These are phyloP conservation scores for Hypsibius dujardini DNA, from an alignment of 1,140 invertebrate genomes.

Conservation along the genomic window DNA sequence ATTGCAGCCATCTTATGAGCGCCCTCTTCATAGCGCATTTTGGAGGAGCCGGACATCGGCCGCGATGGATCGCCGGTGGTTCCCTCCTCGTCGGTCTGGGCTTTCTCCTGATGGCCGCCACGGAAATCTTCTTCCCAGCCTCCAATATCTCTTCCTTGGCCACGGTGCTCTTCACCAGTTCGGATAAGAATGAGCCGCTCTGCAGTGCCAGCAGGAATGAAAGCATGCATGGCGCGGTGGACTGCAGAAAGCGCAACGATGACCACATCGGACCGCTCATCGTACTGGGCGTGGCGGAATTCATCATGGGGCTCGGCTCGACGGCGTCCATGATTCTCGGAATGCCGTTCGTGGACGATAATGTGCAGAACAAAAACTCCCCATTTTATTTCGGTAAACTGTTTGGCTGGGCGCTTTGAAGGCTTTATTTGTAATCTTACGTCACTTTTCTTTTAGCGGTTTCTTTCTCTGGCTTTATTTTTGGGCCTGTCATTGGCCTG, in stretches of 20 bases:
- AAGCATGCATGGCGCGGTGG: background rate
- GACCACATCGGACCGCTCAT: constrained; percentile 5
- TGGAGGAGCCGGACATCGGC: constrained; percentile 45
- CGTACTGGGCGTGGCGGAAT: constrained; percentile 16
- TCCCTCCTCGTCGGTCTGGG: constrained; percentile 43
- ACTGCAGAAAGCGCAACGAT: background rate
- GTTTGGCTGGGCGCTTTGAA: background rate
- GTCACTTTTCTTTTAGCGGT: background rate
- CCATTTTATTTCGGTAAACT: constrained; percentile 27
- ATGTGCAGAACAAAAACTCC: constrained; percentile 28
- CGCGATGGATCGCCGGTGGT: constrained; percentile 49
- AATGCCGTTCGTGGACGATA: constrained; percentile 30
- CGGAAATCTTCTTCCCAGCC: constrained; percentile 6
- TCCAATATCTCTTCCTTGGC: background rate
- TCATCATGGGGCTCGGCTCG: constrained; percentile 17
- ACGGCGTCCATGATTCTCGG: constrained; percentile 17
- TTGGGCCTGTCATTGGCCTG: background rate
- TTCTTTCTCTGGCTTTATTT: background rate
- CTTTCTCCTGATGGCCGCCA: background rate
- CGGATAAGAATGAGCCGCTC: background rate
- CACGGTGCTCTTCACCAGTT: background rate
- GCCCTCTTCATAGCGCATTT: constrained; percentile 46
- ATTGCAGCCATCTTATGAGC: too few relatives aligned
- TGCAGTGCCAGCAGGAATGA: background rate
- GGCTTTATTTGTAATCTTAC: background rate